Evolutionary conservation across 2,113 vertebrate genomes (phyloP).

Genomic region (Oreochromis tanganicae): DNA sequence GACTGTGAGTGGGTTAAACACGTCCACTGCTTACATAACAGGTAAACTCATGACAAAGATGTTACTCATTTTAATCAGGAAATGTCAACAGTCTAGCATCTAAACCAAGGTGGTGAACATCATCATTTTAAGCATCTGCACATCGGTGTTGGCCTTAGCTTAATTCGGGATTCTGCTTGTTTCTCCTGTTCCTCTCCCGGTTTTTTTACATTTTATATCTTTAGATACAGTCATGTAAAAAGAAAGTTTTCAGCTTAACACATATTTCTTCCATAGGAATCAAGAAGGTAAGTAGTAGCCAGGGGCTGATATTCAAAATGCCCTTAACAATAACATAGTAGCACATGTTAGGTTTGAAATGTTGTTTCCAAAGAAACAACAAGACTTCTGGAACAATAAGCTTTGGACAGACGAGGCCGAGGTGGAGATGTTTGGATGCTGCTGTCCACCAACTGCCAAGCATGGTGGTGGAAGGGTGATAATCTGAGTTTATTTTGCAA

Average conservation of each 20-base stretch:
- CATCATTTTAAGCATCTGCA: not conserved
- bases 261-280: not conserved
- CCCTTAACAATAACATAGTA: accelerated
- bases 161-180: not conserved
- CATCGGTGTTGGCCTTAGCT: not conserved
- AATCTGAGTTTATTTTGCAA: not conserved
- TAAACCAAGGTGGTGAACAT: not conserved
- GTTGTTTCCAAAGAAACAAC: not conserved
- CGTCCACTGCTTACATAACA: not conserved
- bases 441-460: not conserved
- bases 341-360: accelerated
- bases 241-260: not conserved
- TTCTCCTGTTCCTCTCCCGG: not conserved
- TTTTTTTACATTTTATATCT: accelerated
- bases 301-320: not conserved
- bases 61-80: not conserved
- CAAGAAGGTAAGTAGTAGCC: not conserved
- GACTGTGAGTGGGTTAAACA: not conserved
- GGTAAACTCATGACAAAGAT: not conserved
- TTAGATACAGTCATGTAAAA: not conserved
- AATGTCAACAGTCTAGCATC: not conserved
- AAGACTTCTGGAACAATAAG: not conserved
- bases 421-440: not conserved
- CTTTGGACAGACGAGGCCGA: not conserved
- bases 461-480: not conserved